A percentile compares a stretch with the other conserved stretches of the same genome.
Conservation (phyloP, 2,888 invertebrate species). For the Argynnis bischoffii region DNA sequence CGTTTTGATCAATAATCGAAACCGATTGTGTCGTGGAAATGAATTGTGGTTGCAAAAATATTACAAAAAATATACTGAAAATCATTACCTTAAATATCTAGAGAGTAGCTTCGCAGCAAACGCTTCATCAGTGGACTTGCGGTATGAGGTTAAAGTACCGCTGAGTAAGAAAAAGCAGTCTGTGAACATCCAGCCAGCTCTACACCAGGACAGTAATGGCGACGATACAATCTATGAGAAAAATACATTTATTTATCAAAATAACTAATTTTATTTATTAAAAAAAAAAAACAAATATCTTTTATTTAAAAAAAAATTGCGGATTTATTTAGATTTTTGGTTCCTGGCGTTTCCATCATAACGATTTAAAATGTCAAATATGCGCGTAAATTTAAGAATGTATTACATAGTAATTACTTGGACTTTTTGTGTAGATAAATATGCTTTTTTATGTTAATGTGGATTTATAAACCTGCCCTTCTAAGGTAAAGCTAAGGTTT, state of each 20-base stretch:
- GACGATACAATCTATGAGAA: conserved; percentile 76
- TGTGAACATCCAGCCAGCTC: conserved; percentile 85
- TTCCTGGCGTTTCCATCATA: too few species aligned
- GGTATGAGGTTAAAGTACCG: conserved; percentile 84
- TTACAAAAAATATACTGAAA: background rate
- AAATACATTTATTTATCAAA: background rate
- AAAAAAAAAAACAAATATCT: too few species aligned
- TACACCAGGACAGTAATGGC: conserved; percentile 82
- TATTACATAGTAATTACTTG: too few species aligned
- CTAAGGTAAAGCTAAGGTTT: too few species aligned
- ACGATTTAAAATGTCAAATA: too few species aligned
- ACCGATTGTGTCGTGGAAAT: background rate
- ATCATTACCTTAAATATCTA: conserved; percentile 83
- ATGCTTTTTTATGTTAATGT: too few species aligned
- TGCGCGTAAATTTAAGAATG: too few species aligned
- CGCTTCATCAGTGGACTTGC: conserved; percentile 78
- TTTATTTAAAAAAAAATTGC: too few species aligned
- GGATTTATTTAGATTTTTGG: too few species aligned
- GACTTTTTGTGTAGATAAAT: too few species aligned
- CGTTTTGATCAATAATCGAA: background rate
- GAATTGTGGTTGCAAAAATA: background rate
- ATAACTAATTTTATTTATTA: too few species aligned
- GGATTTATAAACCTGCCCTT: too few species aligned
- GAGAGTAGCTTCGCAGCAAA: conserved; percentile 83
- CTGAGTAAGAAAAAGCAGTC: conserved; percentile 86